Base-by-base conservation (phyloP, 2,888 invertebrate genomes). In the Mythimna pallens region DNA sequence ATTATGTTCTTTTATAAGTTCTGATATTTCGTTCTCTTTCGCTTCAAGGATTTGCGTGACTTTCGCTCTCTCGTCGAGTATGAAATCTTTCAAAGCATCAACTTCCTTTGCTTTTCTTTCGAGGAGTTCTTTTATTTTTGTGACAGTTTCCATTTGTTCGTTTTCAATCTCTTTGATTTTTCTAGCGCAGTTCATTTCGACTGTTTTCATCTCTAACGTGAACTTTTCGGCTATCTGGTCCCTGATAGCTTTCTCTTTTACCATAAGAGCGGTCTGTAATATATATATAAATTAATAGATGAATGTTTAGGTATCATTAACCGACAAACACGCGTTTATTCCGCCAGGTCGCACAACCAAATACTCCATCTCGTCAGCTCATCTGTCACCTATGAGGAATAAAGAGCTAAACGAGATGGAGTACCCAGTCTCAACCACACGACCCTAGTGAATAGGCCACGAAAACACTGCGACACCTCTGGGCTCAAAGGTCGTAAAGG, bases 201-300 rank as follows among this genome's bases (percentile, higher is more conserved):
- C 92, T 0, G 96, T 94, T 89, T 97, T 97, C 82, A 97, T 94
- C 92, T 97, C 97, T 40, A 96, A 87, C 0, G 97, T 97, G 82
- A 97, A 97, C 74, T 97, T 97, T 83, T 97, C 97, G 0, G 97
- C 97, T 95, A 97, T 97, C 89, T 97, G 97, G 78, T 97, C 97
- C 2, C 97, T 95, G 70, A 97, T 97, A 1, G 97, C 97, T 87
- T 96, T 96, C 82, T 97, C 97, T 88, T 96, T 96, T 89, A 96
- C 93, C 92, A 95, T 95, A 47, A 97, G 93, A 20, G 93, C 94
- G 22, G 95, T 97, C 93, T 97, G 93, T 57, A 93, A 93, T 75
- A 58, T 80, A 66, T 20, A 47, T 47, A 17, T 47, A 7, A 36
- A 7, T 34, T 2, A 17, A 22, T 12, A 20, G n/a, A 52, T 47